Conservation (phyloP, 2,113 vertebrate genomes). For the Mormyrus iriodes region DNA sequence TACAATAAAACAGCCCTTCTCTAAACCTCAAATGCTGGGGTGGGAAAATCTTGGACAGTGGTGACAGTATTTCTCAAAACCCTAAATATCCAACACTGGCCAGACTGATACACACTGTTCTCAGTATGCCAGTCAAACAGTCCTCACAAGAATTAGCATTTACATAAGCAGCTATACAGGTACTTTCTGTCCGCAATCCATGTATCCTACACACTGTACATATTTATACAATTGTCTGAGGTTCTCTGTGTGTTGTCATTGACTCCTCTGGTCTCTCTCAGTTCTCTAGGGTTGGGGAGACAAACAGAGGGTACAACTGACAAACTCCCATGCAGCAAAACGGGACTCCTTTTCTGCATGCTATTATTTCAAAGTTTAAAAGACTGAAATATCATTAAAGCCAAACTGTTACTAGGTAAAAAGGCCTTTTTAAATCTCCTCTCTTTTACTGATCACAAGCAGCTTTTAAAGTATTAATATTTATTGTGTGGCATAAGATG, state of each 20-base stretch:
- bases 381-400: conserved; percentile 8
- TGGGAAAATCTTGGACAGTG: not conserved
- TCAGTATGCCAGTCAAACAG: not conserved
- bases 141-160: not conserved
- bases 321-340: not conserved
- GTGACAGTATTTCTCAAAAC: conserved; percentile 4
- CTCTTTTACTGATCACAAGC: not conserved
- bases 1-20: not conserved
- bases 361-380: not conserved
- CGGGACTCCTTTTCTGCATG: not conserved
- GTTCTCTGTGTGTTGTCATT: conserved; percentile 3
- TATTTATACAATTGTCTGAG: not conserved
- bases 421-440: conserved; percentile 1
- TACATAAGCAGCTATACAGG: not conserved
- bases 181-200: not conserved
- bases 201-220: not conserved
- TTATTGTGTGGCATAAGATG: not conserved
- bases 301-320: not conserved
- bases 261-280: not conserved
- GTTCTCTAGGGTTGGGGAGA: not conserved
- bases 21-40: not conserved
- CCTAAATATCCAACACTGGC: conserved; percentile 14
- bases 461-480: not conserved
- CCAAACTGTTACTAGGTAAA: not conserved
- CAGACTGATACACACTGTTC: conserved; percentile 7